phyloP scores from a whole-genome alignment of 2,113 vertebrate species.

The Poecile atricapillus region DNA sequence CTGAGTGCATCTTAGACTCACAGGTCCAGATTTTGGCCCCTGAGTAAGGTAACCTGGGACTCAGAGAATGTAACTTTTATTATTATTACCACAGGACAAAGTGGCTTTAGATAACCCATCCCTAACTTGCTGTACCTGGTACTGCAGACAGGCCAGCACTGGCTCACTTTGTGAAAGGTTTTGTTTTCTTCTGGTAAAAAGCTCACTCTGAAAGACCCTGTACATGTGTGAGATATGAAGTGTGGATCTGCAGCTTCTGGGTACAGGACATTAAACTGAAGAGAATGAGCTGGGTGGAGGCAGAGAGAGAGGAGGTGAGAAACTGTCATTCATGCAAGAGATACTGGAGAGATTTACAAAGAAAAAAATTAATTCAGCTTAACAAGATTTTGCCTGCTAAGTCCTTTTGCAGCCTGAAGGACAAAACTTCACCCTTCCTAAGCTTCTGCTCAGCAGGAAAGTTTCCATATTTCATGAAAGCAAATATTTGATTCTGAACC shows the following conservation, averaged over 20 bases:
- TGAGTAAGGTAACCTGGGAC: not conserved
- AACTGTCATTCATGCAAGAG: not conserved
- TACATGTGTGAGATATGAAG: not conserved
- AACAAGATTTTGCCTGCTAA: slow-evolving; percentile 11
- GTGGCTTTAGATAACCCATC: not conserved
- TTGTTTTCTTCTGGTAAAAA: not conserved
- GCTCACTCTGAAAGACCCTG: not conserved
- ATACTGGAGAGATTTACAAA: not conserved
- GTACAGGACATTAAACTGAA: not conserved
- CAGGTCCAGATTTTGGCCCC: not conserved
- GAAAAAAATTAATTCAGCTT: not conserved
- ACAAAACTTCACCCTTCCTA: not conserved
- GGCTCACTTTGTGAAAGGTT: not conserved
- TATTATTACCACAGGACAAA: not conserved
- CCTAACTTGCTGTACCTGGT: not conserved
- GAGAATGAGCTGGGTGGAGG: not conserved
- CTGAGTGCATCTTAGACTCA: not conserved
- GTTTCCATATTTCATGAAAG: not conserved
- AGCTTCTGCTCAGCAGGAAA: not conserved
- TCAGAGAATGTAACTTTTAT: not conserved
- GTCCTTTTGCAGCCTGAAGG: not conserved
- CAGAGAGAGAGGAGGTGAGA: not conserved
- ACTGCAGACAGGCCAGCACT: not conserved
- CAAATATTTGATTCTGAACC: slow-evolving; percentile 41
- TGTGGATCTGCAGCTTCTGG: not conserved